phyloP scores from a whole-genome alignment of 2,113 vertebrate species.

The Vulpes ferrilata region DNA sequence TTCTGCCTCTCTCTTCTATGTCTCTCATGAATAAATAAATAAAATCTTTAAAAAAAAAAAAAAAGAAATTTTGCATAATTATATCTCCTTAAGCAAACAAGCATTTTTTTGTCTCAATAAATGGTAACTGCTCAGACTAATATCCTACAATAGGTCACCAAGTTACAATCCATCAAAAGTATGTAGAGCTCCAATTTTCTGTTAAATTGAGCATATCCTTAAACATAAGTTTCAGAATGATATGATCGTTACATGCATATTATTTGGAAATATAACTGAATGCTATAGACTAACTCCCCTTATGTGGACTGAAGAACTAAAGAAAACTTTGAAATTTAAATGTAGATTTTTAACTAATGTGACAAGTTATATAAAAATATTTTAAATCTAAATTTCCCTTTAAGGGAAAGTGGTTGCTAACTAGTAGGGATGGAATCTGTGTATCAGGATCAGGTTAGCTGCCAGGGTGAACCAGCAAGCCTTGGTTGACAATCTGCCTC shows the following conservation, averaged over 20 bases:
- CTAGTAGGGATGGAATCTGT: neutral
- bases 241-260: neutral
- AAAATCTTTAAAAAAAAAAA: neutral
- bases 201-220: neutral
- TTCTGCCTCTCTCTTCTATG: too few relatives aligned
- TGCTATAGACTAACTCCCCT: neutral
- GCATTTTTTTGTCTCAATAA: neutral
- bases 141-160: neutral
- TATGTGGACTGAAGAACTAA: neutral
- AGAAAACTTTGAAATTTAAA: constrained; percentile 15
- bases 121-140: constrained; percentile 12
- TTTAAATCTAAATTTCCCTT: constrained; percentile 4
- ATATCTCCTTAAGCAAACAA: neutral
- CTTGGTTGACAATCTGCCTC: neutral
- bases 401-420: neutral
- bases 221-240: neutral
- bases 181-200: neutral
- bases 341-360: neutral
- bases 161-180: neutral
- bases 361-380: neutral
- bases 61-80: neutral
- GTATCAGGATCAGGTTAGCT: neutral
- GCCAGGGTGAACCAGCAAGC: neutral
- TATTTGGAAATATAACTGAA: neutral
- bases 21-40: too few relatives aligned